Evolutionary conservation across 2,888 invertebrate genomes (phyloP), one percentile per base, ranked within the genome.

Genomic region (Pachymerium ferrugineum): DNA sequence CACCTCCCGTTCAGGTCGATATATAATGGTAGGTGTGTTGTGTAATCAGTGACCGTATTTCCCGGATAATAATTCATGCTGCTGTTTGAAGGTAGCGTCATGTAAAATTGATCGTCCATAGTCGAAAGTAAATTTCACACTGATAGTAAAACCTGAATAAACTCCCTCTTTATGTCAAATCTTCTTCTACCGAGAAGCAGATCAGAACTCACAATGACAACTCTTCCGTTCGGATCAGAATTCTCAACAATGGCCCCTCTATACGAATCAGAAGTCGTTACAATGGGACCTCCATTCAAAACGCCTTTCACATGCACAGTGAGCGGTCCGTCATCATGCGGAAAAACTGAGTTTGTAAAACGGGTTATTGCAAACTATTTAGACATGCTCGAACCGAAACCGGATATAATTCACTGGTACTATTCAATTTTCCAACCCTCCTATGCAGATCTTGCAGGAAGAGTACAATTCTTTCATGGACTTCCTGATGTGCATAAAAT

Each of bases 101-200:
- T 31, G 16, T 70, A 70, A 33, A 70, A 35, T 30, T 35, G 33
- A 30, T 70, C 70, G 3, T 70, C 31, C 28, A 67, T 67, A 3
- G 29, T 67, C 4, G 38, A 38, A n/a, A 12, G 8, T 38, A 6
- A 38, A 38, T 38, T 4, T 38, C 38, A n/a, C n/a, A 42, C 42
- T 12, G 12, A n/a, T 42, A n/a, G 3, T 42, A 42, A 42, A 14
- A 14, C 3, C 12, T 16, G 42, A 42, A 42, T 4, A n/a, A 42
- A 10, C 42, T 42, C 14, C 16, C 3, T 12, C 3, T 42, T 42
- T 42, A 12, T 42, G 6, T 42, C n/a, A n/a, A n/a, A n/a, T n/a
- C n/a, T n/a, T n/a, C n/a, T n/a, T n/a, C n/a, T n/a, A n/a, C n/a
- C n/a, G n/a, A n/a, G n/a, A n/a, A n/a, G n/a, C n/a, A n/a, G n/a